Evolutionary conservation across 2,113 vertebrate genomes (phyloP), one percentile per base, ranked within the genome.

Genomic region (Triplophysa siluroides): DNA sequence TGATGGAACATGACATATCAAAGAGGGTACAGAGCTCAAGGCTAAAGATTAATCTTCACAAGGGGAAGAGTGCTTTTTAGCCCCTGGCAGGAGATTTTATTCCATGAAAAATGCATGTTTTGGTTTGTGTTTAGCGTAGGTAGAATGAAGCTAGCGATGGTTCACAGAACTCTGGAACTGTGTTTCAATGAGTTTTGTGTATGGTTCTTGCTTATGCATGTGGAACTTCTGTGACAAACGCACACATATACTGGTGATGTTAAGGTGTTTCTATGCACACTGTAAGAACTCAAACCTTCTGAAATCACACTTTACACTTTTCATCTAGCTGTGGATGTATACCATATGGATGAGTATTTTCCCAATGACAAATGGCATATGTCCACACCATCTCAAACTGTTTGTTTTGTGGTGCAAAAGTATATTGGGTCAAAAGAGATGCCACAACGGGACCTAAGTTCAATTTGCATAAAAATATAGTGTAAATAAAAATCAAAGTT

Each of bases 101-200:
- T 33, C 66, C 38, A 83, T 88, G 83, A 88, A 89, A 88, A 87
- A 86, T 81, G 73, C 70, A 89, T 83, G 83, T 70, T 84, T 85
- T 77, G 76, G 76, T 86, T 88, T 81, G 78, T 83, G 72, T 64
- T 81, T 85, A 84, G 58, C 83, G 41, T 69, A 54, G 66, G 58
- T 73, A 61, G 68, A 43, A 76, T 47, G 60, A 66, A 81, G 24
- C 43, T 54, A 52, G 72, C 7, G 4, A 19, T 80, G 43, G 61
- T 18, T 65, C 64, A 60, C 21, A 67, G n/a, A 69, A 29, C n/a
- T 64, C 65, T 26, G 21, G 62, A 68, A 38, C 19, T 45, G 43
- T 12, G 33, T 63, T 65, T 13, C 21, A 26, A 54, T 9, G 43
- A 18, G 23, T 54, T 60, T 45, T 64, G 23, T 26, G 21, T 45